These are phyloP conservation scores for Andrena haemorrhoa DNA, from an alignment of 2,888 invertebrate species.

Conservation along the genomic window DNA sequence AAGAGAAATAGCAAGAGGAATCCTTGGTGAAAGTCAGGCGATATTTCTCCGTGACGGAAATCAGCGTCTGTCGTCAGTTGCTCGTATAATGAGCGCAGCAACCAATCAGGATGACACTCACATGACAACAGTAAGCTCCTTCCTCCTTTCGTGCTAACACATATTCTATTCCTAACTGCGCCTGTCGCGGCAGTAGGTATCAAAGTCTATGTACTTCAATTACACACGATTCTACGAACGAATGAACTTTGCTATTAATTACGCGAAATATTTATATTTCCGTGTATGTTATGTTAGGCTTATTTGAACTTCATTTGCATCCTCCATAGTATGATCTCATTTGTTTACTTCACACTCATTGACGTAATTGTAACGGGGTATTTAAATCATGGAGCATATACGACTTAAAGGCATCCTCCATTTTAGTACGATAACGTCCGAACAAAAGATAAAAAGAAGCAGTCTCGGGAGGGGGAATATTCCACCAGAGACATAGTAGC, in stretches of 20 bases:
- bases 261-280: not conserved
- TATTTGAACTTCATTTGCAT: not conserved
- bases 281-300: not conserved
- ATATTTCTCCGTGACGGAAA: slow-evolving; percentile 19
- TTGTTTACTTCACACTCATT: not conserved
- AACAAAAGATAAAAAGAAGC: not conserved
- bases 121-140: slow-evolving; percentile 79
- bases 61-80: slow-evolving; percentile 16
- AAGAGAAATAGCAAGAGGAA: not conserved
- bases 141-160: slow-evolving; percentile 1
- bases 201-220: not conserved
- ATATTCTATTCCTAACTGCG: not conserved
- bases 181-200: not conserved
- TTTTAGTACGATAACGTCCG: not conserved
- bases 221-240: too few relatives aligned
- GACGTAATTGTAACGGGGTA: not conserved
- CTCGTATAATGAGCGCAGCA: slow-evolving; percentile 75
- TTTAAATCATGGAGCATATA: not conserved
- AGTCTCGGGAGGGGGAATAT: too few relatives aligned
- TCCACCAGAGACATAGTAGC: too few relatives aligned
- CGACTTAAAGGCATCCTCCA: not conserved
- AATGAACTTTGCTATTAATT: not conserved
- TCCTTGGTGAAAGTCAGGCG: slow-evolving; percentile 39
- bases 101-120: slow-evolving; percentile 77
- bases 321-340: not conserved